Evolutionary conservation across 2,113 vertebrate genomes (phyloP), one percentile per base, ranked within the genome.

Genomic region (Lepus timidus): DNA sequence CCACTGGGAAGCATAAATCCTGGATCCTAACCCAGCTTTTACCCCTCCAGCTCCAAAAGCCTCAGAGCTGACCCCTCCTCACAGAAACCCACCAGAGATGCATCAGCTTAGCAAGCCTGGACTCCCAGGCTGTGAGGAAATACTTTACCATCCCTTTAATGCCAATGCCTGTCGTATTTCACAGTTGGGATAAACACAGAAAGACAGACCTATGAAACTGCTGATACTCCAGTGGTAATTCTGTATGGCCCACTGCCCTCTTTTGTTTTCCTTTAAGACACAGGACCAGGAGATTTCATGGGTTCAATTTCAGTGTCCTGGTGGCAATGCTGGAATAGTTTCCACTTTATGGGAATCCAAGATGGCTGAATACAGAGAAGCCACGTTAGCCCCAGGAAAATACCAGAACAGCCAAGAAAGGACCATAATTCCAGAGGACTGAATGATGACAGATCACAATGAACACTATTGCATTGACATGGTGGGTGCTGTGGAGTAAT

Each of bases 71-170:
- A 52, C 23, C 1, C 9, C 31, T 20, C 14, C 29, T 19, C 4
- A 25, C 1, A 3, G 64, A 58, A 58, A 13, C 61, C 49, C 9
- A 23, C 19, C 13, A 23, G 62, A 44, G 31, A n/a, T 6, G 11
- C 39, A 0, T 2, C 23, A 0, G 14, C 23, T 4, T 13, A 17
- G 7, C 10, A 0, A 61, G n/a, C 58, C 49, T 36, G 29, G 55
- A 6, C 14, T 39, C 33, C 14, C 29, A 13, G 58, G 58, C 8
- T 29, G 4, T 4, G 17, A 3, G 17, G 3, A n/a, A 29, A 33
- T 5, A 2, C 36, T 39, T 33, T 22, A 3, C 20, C 4, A 2
- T 0, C 52, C 49, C 71, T 33, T 33, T 12, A 9, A 33, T 2
- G 49, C 0, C 1, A 13, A 31, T 55, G 44, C 17, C 27, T 31